A percentile compares a stretch with the other conserved stretches of the same genome.
Evolutionary conservation across 2,113 vertebrate species (phyloP).

Genomic region (Riparia riparia): DNA sequence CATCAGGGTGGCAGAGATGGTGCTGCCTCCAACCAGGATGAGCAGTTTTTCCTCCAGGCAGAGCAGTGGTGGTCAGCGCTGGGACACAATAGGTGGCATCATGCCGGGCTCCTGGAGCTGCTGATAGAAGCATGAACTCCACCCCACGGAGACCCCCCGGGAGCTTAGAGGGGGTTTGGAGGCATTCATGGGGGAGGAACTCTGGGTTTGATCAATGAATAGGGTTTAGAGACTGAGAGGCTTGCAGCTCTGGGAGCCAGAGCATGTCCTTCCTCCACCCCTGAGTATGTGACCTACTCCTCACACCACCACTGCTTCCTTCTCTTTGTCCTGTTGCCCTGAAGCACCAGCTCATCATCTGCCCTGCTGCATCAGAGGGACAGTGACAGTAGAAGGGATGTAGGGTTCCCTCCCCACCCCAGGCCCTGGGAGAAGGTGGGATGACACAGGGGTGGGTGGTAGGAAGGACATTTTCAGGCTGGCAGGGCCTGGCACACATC

Average conservation of each 20-base stretch:
- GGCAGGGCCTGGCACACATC: neutral
- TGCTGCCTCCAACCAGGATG: neutral
- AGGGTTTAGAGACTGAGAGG: neutral
- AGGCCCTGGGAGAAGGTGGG: neutral
- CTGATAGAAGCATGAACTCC: neutral
- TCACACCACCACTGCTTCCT: neutral
- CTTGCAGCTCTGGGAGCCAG: neutral
- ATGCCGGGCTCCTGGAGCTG: neutral
- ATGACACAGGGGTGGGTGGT: rapidly evolving
- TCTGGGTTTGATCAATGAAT: neutral
- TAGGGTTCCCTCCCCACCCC: neutral
- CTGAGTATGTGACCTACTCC: neutral
- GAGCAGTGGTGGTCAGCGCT: neutral
- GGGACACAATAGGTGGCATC: neutral
- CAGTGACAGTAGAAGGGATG: too few relatives aligned
- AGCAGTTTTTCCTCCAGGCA: neutral
- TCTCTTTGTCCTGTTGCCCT: neutral
- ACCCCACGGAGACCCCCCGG: neutral
- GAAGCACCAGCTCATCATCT: neutral
- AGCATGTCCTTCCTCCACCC: neutral
- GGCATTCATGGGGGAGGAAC: neutral
- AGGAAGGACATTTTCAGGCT: neutral
- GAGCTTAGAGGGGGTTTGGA: neutral
- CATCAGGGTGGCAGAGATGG: neutral
- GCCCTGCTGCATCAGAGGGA: neutral